Conservation (phyloP, 1,140 invertebrate species). For the Theocolax elegans region DNA sequence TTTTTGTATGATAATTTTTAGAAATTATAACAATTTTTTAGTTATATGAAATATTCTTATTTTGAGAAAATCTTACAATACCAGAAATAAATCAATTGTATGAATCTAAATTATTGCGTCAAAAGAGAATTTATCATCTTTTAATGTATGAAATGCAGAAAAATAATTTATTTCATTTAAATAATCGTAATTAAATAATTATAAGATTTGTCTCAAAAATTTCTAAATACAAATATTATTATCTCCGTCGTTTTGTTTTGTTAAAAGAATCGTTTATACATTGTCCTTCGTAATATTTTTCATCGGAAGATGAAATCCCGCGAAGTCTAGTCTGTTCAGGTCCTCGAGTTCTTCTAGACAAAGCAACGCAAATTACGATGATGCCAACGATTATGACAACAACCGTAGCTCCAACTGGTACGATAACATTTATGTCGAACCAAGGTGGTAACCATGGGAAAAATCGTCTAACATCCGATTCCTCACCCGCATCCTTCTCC, state of each 20-base stretch:
- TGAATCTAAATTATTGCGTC: too few species aligned
- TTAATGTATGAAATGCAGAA: too few species aligned
- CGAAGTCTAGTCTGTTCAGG: conserved; percentile 81
- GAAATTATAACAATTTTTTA: too few species aligned
- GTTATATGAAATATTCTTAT: too few species aligned
- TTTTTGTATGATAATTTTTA: too few species aligned
- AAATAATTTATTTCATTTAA: too few species aligned
- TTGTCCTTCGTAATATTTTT: conserved; percentile 69
- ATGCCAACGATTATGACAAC: conserved; percentile 89
- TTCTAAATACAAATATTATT: too few species aligned
- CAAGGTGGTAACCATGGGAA: conserved; percentile 87
- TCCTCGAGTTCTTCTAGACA: conserved; percentile 79
- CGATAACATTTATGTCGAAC: conserved; percentile 87
- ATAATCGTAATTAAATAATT: too few species aligned
- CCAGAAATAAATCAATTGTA: too few species aligned
- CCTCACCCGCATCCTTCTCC: conserved; percentile 64
- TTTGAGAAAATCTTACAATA: too few species aligned
- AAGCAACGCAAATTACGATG: conserved; percentile 87
- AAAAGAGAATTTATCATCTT: too few species aligned
- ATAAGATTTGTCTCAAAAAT: not conserved
- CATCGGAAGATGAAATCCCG: conserved; percentile 73
- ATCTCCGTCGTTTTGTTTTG: too few species aligned
- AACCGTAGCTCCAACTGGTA: conserved; percentile 84
- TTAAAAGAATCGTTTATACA: conserved; percentile 58
- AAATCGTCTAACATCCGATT: conserved; percentile 69